phyloP scores from a whole-genome alignment of 2,888 invertebrate species.

The Pseudoips prasinana region DNA sequence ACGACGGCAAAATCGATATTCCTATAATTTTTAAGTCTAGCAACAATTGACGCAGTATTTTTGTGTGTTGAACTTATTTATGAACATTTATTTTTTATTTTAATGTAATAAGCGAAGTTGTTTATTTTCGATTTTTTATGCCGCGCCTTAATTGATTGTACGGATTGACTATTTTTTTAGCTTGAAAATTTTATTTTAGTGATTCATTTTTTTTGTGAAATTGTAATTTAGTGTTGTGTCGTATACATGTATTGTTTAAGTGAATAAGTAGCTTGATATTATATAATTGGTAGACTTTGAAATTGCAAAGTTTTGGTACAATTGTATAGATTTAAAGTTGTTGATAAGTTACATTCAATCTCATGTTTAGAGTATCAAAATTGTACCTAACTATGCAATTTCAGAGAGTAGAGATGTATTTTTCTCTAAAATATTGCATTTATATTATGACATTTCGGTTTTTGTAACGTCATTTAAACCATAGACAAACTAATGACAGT shows the following conservation, averaged over 20 bases:
- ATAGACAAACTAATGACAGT: slow-evolving; percentile 12
- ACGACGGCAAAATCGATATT: slow-evolving; percentile 32
- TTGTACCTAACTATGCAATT: slow-evolving; percentile 19
- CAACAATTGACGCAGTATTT: slow-evolving; percentile 17
- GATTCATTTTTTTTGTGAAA: background rate
- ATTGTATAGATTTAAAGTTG: no score
- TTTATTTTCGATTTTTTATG: slow-evolving; percentile 29
- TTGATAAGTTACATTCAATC: slow-evolving; percentile 27
- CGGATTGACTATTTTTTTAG: slow-evolving; percentile 1
- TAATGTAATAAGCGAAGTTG: slow-evolving; percentile 28
- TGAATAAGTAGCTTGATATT: slow-evolving; percentile 9
- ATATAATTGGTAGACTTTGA: slow-evolving; percentile 6
- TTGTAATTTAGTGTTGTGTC: slow-evolving; percentile 2
- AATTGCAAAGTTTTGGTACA: slow-evolving; percentile 17
- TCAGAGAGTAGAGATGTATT: slow-evolving; percentile 2
- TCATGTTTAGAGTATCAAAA: slow-evolving; percentile 25
- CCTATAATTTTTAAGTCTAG: slow-evolving; percentile 5
- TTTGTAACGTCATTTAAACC: slow-evolving; percentile 9
- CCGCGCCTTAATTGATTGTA: slow-evolving; percentile 9
- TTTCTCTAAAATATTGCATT: slow-evolving; percentile 25
- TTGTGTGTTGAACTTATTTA: slow-evolving; percentile 26
- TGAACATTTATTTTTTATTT: slow-evolving; percentile 20
- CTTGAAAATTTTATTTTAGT: background rate
- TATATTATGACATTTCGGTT: slow-evolving; percentile 23
- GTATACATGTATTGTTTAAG: background rate